Evolutionary conservation across 2,113 vertebrate genomes (phyloP).

Genomic region (Mus spicilegus): DNA sequence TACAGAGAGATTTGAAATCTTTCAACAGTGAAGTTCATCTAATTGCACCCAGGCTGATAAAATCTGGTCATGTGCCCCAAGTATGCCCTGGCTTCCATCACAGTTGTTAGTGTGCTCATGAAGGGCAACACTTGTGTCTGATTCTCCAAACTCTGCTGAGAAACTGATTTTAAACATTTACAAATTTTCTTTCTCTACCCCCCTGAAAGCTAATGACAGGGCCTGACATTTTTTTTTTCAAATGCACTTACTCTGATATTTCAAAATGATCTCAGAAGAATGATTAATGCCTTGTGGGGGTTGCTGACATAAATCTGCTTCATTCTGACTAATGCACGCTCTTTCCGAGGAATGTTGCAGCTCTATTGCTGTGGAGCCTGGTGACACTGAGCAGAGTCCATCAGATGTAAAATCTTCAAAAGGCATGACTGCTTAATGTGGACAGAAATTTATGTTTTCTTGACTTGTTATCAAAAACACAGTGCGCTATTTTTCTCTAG

Average conservation of each 20-base stretch:
- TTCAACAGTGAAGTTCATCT: slow-evolving; percentile 81
- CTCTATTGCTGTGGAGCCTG: slow-evolving; percentile 79
- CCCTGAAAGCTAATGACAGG: slow-evolving; percentile 81
- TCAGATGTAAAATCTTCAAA: slow-evolving; percentile 82
- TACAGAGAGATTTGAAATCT: slow-evolving; percentile 81
- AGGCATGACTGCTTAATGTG: slow-evolving; percentile 56
- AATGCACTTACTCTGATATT: slow-evolving; percentile 83
- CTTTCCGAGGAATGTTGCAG: slow-evolving; percentile 84
- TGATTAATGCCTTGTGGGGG: slow-evolving; percentile 86
- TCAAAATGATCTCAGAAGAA: slow-evolving; percentile 82
- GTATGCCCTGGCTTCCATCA: slow-evolving; percentile 81
- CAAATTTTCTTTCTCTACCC: slow-evolving; percentile 63
- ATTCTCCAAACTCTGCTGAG: slow-evolving; percentile 76
- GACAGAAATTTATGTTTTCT: slow-evolving; percentile 78
- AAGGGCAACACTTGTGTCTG: slow-evolving; percentile 68
- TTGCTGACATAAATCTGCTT: slow-evolving; percentile 88
- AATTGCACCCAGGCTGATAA: slow-evolving; percentile 84
- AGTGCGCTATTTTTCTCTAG: slow-evolving; percentile 35
- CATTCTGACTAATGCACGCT: slow-evolving; percentile 81
- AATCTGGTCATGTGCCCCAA: slow-evolving; percentile 84
- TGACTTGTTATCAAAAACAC: slow-evolving; percentile 73
- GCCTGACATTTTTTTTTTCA: slow-evolving; percentile 72
- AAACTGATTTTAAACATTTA: slow-evolving; percentile 81
- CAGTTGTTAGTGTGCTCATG: slow-evolving; percentile 70
- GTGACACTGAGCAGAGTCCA: slow-evolving; percentile 86